phyloP scores from a whole-genome alignment of 1,140 invertebrate genomes.

The Ericerus pela region DNA sequence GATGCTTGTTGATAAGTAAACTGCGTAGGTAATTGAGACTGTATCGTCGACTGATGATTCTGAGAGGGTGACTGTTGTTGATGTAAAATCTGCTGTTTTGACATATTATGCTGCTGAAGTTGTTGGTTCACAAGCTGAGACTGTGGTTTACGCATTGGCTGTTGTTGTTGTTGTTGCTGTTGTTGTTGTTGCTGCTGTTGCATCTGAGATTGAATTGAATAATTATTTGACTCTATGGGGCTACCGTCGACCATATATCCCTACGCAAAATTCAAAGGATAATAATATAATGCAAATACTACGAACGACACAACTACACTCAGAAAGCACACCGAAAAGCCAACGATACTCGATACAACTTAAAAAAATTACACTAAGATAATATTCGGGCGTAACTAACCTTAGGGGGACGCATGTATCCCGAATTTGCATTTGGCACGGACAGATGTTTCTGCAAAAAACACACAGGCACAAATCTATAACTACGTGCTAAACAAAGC shows the following conservation, averaged over 20 bases:
- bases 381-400: too few relatives aligned
- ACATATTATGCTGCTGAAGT: constrained; percentile 38
- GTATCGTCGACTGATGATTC: constrained; percentile 12
- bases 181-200: constrained; percentile 3
- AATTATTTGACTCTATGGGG: neutral
- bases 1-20: constrained; percentile 21
- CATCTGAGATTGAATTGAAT: neutral
- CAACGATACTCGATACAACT: too few relatives aligned
- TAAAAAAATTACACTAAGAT: too few relatives aligned
- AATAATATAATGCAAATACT: too few relatives aligned
- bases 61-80: constrained; percentile 1
- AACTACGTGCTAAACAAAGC: constrained; percentile 8
- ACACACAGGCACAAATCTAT: constrained; percentile 8
- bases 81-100: constrained; percentile 31
- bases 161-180: constrained; percentile 28
- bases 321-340: too few relatives aligned
- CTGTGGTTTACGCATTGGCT: constrained; percentile 33
- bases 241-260: neutral
- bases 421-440: constrained; percentile 62
- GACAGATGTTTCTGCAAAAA: constrained; percentile 68
- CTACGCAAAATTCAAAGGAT: neutral
- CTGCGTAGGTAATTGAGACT: constrained; percentile 24
- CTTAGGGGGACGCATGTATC: constrained; percentile 63
- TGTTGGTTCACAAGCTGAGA: constrained; percentile 35
- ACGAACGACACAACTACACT: too few relatives aligned